A percentile compares a stretch with the other conserved stretches of the same genome.
Evolutionary conservation across 2,888 invertebrate genomes (phyloP).

Genomic region (Pollenia griseotomentosa): DNA sequence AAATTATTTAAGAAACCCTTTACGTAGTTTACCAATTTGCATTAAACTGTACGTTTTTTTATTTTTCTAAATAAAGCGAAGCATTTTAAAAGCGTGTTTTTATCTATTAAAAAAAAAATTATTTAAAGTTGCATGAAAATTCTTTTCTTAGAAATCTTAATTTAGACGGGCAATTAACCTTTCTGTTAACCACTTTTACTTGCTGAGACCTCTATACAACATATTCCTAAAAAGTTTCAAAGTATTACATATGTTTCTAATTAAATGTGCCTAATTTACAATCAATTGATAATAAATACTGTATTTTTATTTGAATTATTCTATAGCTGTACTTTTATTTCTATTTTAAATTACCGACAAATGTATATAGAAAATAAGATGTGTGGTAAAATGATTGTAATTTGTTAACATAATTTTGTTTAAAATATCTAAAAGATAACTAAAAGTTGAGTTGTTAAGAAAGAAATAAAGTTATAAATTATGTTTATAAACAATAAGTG

Average conservation of each 20-base stretch:
- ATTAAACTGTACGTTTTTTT: too few relatives aligned
- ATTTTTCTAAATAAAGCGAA: background rate
- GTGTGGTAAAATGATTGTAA: background rate
- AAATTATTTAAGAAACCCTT: too few relatives aligned
- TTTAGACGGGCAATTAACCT: background rate
- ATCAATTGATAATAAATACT: background rate
- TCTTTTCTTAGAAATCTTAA: constrained; percentile 19
- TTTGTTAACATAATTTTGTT: background rate
- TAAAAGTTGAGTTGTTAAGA: too few relatives aligned
- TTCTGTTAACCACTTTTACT: background rate
- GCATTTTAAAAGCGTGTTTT: background rate
- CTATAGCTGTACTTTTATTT: background rate
- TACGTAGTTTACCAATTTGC: too few relatives aligned
- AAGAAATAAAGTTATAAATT: too few relatives aligned
- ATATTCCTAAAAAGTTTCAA: constrained; percentile 18
- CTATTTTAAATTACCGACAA: background rate
- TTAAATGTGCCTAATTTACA: constrained; percentile 57
- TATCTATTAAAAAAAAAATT: background rate
- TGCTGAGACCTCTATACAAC: constrained; percentile 49
- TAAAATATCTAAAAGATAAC: background rate
- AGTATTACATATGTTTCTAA: constrained; percentile 62
- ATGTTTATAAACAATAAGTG: too few relatives aligned
- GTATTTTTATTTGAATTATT: background rate
- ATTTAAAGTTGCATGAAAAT: too few relatives aligned
- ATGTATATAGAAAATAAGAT: constrained; percentile 1